Evolutionary conservation across 2,888 invertebrate species (phyloP).

Genomic region (Nipponacmea schrenckii): DNA sequence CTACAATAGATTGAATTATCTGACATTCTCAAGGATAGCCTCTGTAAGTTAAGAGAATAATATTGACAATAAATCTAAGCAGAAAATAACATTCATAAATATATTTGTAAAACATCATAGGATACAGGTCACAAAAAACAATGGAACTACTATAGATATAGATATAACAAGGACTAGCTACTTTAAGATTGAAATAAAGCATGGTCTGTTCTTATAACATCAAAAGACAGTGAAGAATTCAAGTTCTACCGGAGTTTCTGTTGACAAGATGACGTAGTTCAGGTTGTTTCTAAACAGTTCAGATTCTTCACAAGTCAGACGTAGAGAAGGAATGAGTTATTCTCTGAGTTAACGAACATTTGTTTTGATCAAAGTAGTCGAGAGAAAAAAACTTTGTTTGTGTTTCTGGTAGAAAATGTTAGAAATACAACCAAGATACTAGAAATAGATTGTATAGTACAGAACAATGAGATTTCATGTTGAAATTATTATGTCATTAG

Average conservation of each 20-base stretch:
- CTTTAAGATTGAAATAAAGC: background rate
- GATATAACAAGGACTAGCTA: no score
- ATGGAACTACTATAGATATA: no score
- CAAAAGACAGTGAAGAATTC: background rate
- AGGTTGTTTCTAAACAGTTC: background rate
- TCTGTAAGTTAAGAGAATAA: no score
- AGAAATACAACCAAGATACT: background rate
- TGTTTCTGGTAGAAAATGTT: background rate
- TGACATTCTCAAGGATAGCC: no score
- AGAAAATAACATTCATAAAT: no score
- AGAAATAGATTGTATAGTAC: background rate
- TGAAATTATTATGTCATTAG: slow-evolving; percentile 4
- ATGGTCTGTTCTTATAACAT: background rate
- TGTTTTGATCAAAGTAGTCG: background rate
- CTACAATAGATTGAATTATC: no score
- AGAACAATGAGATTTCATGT: slow-evolving; percentile 1
- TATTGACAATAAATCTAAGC: no score
- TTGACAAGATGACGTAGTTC: background rate
- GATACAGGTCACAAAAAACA: no score
- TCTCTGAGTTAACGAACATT: background rate
- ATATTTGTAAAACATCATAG: no score
- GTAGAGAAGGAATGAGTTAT: background rate
- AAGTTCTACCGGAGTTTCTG: background rate
- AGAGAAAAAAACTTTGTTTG: background rate
- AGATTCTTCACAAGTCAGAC: slow-evolving; percentile 1